Percentiles rank a stretch among this genome's conserved stretches.
Conservation (phyloP, 2,797 vertebrate species). For the Melanotaenia trifasciata region DNA sequence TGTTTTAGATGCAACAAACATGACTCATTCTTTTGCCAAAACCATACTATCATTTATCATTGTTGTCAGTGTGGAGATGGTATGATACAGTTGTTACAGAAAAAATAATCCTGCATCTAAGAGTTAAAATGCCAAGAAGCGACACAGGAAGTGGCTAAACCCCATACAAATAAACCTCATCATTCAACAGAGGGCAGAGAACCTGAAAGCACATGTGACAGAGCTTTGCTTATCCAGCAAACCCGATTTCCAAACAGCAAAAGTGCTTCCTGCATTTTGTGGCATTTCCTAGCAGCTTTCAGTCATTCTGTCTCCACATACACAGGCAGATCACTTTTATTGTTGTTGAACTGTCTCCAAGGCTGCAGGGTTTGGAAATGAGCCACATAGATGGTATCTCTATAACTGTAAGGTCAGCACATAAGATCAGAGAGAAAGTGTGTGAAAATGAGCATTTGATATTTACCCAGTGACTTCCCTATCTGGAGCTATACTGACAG, state of each 20-base stretch:
- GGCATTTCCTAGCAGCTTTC: conserved; percentile 65
- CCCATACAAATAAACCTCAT: conserved; percentile 5
- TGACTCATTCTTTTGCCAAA: not conserved
- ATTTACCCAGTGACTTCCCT: conserved; percentile 69
- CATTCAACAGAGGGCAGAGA: conserved; percentile 16
- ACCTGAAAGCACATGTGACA: conserved; percentile 37
- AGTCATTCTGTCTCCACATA: conserved; percentile 52
- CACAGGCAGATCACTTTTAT: conserved; percentile 50
- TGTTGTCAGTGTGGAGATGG: not conserved
- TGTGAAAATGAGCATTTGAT: conserved; percentile 61
- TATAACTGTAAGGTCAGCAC: conserved; percentile 45
- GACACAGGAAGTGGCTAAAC: not conserved
- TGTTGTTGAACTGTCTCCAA: conserved; percentile 53
- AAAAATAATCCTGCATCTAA: not conserved
- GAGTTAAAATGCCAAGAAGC: not conserved
- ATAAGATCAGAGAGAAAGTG: conserved; percentile 32
- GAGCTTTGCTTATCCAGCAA: conserved; percentile 58
- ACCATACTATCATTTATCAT: not conserved
- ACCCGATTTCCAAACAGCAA: conserved; percentile 61
- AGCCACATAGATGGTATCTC: conserved; percentile 62
- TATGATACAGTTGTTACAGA: too few species aligned
- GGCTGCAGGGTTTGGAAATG: conserved; percentile 50
- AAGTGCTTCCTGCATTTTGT: conserved; percentile 72
- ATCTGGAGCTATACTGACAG: conserved; percentile 36
- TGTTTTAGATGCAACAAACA: not conserved